Evolutionary conservation across 2,888 invertebrate genomes (phyloP), one percentile per base, ranked within the genome.

Genomic region (Phyto melanocephala): DNA sequence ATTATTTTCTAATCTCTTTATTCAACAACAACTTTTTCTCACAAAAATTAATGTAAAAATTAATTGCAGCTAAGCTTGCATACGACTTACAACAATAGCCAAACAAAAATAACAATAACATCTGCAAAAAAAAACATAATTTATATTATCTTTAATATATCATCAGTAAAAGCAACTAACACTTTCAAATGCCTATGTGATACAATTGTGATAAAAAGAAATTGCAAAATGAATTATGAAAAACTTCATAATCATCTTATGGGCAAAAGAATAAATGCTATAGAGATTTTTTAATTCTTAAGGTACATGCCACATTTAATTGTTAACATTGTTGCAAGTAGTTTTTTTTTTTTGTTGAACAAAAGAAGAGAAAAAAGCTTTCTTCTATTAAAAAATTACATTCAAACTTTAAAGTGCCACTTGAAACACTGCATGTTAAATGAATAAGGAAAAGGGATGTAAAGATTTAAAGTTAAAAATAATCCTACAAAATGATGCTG

Each of bases 281-380:
- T 10, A 58, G 15, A 47, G 45, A 28, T 47, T 28, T 70, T 35
- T 20, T 47, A n/a, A 8, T 68, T 63, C 56, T 37, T 47, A 78
- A 76, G 50, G 63, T 56, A 60, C 65, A 60, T 82, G 81, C 78
- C 56, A 82, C 70, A 79, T 75, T 78, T 79, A 82, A 79, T 79
- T 79, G 79, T 75, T 65, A 42, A 70, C 78, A 81, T 70, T 81
- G 63, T 81, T 81, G 58, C 63, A 68, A 67, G 71, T 65, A 47
- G 22, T 63, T n/a, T 17, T 45, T 22, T 62, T 20, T 52, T 13
- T n/a, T 54, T 28, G 22, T 24, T n/a, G 6, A 24, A 37, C 5
- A 40, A 22, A 37, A 28, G 63, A 17, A 47, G 8, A 33, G 20
- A 62, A 54, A n/a, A 45, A 54, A 24, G 62, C 35, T 78, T 76